Percentiles rank a stretch among this genome's conserved stretches.
phyloP scores from a whole-genome alignment of 2,113 vertebrate species.

The Ardeotis arabs region DNA sequence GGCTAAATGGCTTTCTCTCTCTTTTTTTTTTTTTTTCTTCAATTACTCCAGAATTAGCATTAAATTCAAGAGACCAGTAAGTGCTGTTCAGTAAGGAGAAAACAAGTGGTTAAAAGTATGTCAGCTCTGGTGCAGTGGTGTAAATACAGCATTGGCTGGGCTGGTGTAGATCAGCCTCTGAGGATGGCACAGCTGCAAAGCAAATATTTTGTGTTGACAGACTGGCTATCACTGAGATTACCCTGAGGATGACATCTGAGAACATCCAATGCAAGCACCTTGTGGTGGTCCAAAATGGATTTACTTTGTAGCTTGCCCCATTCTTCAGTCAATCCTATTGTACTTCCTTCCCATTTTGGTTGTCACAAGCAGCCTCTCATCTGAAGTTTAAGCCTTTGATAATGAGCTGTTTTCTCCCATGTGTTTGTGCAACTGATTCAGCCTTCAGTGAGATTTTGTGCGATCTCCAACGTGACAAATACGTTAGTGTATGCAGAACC shows the following conservation, averaged over 20 bases:
- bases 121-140: neutral
- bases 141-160: neutral
- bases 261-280: neutral
- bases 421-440: neutral
- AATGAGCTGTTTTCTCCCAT: neutral
- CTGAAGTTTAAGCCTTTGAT: neutral
- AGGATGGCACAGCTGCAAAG: neutral
- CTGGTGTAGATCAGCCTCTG: neutral
- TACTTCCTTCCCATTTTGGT: neutral
- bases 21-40: too few relatives aligned
- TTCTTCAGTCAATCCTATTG: neutral
- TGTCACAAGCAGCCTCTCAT: neutral
- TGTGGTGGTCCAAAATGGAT: neutral
- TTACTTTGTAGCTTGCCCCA: neutral
- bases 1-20: neutral
- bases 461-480: neutral
- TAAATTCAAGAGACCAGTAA: neutral
- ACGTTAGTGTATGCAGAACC: neutral
- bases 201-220: neutral
- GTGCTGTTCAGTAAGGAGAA: neutral
- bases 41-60: neutral
- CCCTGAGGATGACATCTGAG: neutral
- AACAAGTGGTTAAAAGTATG: neutral
- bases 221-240: neutral
- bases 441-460: neutral